A percentile compares a stretch with the other conserved stretches of the same genome.
Conservation (phyloP, 2,888 invertebrate species). For the Acrobasis repandana region DNA sequence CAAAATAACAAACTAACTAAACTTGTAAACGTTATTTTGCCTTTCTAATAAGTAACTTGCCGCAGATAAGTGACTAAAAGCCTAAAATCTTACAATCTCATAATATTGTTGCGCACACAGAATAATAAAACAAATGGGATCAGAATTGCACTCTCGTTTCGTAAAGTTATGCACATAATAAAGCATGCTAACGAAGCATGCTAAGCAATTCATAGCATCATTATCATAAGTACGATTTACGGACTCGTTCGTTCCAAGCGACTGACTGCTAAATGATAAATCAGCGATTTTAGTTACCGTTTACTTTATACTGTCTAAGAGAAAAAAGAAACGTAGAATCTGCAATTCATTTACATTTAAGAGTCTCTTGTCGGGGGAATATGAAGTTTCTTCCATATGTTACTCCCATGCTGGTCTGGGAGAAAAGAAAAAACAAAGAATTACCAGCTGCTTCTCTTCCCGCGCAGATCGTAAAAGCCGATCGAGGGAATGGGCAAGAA, state of each 20-base stretch:
- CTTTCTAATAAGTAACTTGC: no score
- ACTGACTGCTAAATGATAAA: not conserved
- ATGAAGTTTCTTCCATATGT: no score
- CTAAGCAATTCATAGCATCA: slow-evolving; percentile 6
- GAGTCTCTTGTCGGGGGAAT: no score
- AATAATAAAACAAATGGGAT: not conserved
- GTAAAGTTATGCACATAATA: slow-evolving; percentile 16
- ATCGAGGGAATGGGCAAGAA: no score
- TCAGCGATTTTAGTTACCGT: not conserved
- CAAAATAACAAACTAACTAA: no score
- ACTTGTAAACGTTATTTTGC: no score
- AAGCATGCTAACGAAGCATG: not conserved
- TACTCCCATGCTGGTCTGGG: no score
- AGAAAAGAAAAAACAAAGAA: no score
- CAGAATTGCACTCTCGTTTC: slow-evolving; percentile 11
- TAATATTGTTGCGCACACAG: not conserved
- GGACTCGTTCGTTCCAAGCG: not conserved
- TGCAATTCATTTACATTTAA: not conserved
- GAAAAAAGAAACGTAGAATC: not conserved
- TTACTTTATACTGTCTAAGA: not conserved
- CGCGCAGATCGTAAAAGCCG: no score
- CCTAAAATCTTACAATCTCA: not conserved
- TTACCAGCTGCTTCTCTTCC: no score
- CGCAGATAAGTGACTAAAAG: no score
- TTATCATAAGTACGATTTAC: slow-evolving; percentile 7